Percentiles rank a stretch among this genome's conserved stretches.
Conservation (phyloP, 2,888 invertebrate genomes). For the Linyphia triangularis region DNA sequence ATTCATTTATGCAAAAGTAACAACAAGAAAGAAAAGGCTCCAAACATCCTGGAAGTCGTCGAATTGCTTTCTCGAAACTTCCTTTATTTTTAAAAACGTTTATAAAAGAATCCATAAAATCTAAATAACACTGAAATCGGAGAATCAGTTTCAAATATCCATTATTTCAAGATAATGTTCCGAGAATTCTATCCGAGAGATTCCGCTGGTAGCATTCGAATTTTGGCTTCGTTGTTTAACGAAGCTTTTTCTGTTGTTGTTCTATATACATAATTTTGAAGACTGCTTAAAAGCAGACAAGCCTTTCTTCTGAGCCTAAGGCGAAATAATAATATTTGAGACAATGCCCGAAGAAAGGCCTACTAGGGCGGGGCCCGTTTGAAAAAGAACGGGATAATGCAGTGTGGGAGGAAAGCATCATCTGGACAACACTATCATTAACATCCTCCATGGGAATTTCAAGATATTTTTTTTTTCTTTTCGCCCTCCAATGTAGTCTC, state of each 20-base stretch:
- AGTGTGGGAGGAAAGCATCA: conserved; percentile 52
- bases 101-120: not conserved
- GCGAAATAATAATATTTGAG: conserved; percentile 55
- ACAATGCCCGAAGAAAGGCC: conserved; percentile 54
- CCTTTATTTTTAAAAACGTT: not conserved
- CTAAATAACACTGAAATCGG: no score
- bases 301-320: conserved; percentile 9
- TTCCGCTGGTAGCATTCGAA: no score
- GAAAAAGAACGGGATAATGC: conserved; percentile 23
- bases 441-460: conserved; percentile 44
- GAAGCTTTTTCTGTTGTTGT: no score
- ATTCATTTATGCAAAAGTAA: not conserved
- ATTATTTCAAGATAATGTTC: no score
- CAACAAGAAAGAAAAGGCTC: not conserved
- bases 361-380: conserved; percentile 50
- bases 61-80: not conserved
- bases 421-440: conserved; percentile 58
- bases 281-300: no score
- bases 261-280: no score
- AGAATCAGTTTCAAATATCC: no score
- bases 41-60: not conserved
- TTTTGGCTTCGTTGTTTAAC: no score
- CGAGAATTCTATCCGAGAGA: no score
- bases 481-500: no score
- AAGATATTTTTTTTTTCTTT: no score